Evolutionary conservation across 2,113 vertebrate genomes (phyloP).

Genomic region (Nothobranchius kuhntae): DNA sequence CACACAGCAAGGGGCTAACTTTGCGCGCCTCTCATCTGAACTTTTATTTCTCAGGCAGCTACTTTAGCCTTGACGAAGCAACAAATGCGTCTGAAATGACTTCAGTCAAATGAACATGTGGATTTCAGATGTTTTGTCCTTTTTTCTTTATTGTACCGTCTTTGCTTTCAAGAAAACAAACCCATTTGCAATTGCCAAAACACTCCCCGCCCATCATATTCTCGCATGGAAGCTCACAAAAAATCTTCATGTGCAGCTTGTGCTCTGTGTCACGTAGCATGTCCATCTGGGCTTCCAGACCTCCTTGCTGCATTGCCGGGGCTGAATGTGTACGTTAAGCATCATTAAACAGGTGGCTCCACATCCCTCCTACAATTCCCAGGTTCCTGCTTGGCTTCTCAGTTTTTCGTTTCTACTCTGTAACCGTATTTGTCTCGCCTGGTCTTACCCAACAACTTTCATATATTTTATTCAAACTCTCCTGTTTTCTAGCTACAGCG

Average conservation of each 20-base stretch:
- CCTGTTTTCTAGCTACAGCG: conserved; percentile 19
- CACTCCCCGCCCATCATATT: conserved; percentile 24
- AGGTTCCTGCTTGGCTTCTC: conserved; percentile 42
- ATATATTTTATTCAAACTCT: conserved; percentile 52
- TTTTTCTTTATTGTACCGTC: conserved; percentile 2
- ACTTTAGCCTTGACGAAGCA: conserved; percentile 43
- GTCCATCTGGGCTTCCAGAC: conserved; percentile 71
- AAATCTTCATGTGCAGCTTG: conserved; percentile 31
- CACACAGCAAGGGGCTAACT: conserved; percentile 11
- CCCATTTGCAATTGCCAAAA: conserved; percentile 15
- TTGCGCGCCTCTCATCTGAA: conserved; percentile 29
- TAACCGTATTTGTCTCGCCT: conserved; percentile 54
- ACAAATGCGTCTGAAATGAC: conserved; percentile 54
- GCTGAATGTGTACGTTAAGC: conserved; percentile 39
- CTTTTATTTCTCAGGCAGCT: conserved; percentile 40
- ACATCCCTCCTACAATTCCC: conserved; percentile 45
- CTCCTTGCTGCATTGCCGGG: conserved; percentile 58
- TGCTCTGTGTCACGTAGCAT: conserved; percentile 79
- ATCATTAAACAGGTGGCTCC: conserved; percentile 72
- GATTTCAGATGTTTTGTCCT: conserved; percentile 62
- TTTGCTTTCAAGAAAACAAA: conserved; percentile 25
- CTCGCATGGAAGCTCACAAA: conserved; percentile 7
- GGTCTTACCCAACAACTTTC: conserved; percentile 17
- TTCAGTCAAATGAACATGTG: conserved; percentile 53
- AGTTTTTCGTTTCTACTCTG: conserved; percentile 37